These are phyloP conservation scores for Genyomyrus donnyi DNA, from an alignment of 2,113 vertebrate genomes.

Conservation along the genomic window DNA sequence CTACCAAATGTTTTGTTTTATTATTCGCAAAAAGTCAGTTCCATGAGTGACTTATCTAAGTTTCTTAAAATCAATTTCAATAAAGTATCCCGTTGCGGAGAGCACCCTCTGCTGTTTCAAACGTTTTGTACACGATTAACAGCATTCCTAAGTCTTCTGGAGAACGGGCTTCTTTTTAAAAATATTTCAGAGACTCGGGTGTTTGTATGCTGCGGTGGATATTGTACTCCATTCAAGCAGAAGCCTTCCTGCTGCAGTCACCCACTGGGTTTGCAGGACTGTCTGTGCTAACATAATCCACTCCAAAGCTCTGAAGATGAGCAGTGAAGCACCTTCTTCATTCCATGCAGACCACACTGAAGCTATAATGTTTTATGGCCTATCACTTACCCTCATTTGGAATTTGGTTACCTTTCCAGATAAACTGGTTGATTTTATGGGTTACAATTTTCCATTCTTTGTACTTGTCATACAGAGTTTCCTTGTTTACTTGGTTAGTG, in stretches of 20 bases:
- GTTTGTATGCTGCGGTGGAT: neutral
- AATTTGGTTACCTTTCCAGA: neutral
- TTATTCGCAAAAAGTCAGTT: too few species aligned
- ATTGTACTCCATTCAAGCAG: neutral
- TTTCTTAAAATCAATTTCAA: neutral
- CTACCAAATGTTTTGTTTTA: too few species aligned
- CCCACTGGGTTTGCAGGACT: neutral
- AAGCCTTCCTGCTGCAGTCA: neutral
- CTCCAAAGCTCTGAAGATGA: neutral
- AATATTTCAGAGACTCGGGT: neutral
- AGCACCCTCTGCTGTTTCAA: neutral
- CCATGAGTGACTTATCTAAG: too few species aligned
- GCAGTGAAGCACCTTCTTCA: neutral
- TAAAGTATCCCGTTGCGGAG: neutral
- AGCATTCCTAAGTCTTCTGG: neutral
- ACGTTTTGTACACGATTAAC: neutral
- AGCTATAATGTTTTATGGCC: neutral
- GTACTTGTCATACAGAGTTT: neutral
- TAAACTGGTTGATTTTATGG: neutral
- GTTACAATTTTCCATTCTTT: neutral
- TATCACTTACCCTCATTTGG: neutral
- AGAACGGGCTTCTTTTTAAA: neutral
- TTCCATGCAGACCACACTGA: neutral
- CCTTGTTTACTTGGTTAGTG: neutral
- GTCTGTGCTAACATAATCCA: neutral